phyloP scores from a whole-genome alignment of 1,140 invertebrate species.

The Listronotus bonariensis region DNA sequence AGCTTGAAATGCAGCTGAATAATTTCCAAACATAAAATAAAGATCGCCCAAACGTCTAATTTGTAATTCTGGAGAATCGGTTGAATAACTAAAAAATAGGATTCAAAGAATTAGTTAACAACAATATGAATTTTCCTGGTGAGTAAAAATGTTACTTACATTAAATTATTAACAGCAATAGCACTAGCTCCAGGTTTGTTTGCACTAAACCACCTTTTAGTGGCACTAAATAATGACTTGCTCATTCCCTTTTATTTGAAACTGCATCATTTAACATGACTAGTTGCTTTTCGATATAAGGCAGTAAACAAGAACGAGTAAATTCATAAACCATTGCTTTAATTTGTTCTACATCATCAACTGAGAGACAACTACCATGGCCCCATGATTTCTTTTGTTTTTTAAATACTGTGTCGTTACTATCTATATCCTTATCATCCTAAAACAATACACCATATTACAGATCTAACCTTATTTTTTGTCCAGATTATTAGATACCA shows the following conservation, averaged over 20 bases:
- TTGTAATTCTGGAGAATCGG: slow-evolving; percentile 91
- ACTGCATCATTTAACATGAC: slow-evolving; percentile 81
- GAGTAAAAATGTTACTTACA: slow-evolving; percentile 61
- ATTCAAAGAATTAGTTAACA: too few species aligned
- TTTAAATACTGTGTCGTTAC: slow-evolving; percentile 24
- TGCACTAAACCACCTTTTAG: slow-evolving; percentile 92
- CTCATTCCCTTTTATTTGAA: slow-evolving; percentile 87
- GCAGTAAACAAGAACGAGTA: slow-evolving; percentile 81
- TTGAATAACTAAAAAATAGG: slow-evolving; percentile 69
- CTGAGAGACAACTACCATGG: slow-evolving; percentile 77
- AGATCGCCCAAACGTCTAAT: slow-evolving; percentile 81
- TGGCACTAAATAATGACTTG: slow-evolving; percentile 88
- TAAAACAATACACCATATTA: neutral
- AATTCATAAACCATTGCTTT: slow-evolving; percentile 88
- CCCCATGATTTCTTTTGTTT: slow-evolving; percentile 30
- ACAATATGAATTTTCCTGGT: too few species aligned
- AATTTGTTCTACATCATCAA: slow-evolving; percentile 82
- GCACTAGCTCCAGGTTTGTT: slow-evolving; percentile 73
- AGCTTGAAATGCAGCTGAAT: slow-evolving; percentile 87
- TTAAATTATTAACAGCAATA: slow-evolving; percentile 73
- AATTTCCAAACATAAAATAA: slow-evolving; percentile 95
- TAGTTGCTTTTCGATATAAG: slow-evolving; percentile 89
- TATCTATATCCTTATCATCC: slow-evolving; percentile 27
- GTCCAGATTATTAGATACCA: too few species aligned
- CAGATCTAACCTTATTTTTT: too few species aligned